Conservation (phyloP, 1,140 invertebrate genomes). For the Holcopasites calliopsidis region DNA sequence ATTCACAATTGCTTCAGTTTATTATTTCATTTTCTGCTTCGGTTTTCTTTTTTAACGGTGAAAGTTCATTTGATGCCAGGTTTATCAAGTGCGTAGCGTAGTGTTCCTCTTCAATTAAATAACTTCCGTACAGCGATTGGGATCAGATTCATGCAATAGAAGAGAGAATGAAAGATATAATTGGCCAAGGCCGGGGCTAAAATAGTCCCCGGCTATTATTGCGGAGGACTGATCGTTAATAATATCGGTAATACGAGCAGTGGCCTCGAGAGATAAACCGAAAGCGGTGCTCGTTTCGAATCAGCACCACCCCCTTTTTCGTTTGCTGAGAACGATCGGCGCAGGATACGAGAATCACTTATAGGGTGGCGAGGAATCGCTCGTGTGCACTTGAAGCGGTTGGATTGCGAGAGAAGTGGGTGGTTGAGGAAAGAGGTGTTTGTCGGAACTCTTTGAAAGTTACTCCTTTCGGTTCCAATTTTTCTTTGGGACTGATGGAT, state of each 20-base stretch:
- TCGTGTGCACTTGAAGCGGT: neutral
- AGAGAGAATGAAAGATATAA: neutral
- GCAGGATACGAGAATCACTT: slow-evolving; percentile 20
- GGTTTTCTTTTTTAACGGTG: too few species aligned
- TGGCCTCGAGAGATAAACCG: neutral
- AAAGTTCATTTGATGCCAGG: too few species aligned
- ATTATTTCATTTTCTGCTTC: too few species aligned
- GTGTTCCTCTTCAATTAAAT: too few species aligned
- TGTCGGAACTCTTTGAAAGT: too few species aligned
- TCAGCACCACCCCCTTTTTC: slow-evolving; percentile 10
- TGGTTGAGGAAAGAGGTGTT: neutral
- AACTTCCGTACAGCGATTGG: neutral
- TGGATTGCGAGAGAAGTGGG: neutral
- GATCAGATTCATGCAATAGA: neutral
- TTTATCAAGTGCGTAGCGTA: too few species aligned
- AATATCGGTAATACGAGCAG: slow-evolving; percentile 16
- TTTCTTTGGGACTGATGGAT: too few species aligned
- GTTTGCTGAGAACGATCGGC: slow-evolving; percentile 1
- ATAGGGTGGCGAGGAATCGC: slow-evolving; percentile 1
- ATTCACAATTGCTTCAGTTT: too few species aligned
- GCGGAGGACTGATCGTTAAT: slow-evolving; percentile 4
- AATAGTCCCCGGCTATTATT: neutral
- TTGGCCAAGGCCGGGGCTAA: slow-evolving; percentile 22
- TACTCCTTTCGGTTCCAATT: too few species aligned
- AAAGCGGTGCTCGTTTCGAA: slow-evolving; percentile 19